phyloP scores from a whole-genome alignment of 2,888 invertebrate genomes.

The Thalpophila matura region DNA sequence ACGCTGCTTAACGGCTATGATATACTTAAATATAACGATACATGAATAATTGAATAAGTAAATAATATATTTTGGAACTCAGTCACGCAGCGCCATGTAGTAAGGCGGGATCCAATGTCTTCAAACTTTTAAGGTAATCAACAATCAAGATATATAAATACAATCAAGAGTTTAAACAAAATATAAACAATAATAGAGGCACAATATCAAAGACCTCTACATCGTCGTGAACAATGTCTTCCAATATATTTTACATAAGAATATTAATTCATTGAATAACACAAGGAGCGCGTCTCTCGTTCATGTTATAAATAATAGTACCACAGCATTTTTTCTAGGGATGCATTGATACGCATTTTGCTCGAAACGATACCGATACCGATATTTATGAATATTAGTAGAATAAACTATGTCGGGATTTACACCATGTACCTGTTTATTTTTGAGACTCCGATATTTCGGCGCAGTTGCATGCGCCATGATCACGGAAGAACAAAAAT shows the following conservation, averaged over 20 bases:
- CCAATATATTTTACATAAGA: slow-evolving; percentile 15
- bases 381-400: too few relatives aligned
- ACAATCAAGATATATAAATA: slow-evolving; percentile 1
- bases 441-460: too few relatives aligned
- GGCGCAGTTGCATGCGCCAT: too few relatives aligned
- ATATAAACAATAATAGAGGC: background rate
- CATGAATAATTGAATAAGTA: slow-evolving; percentile 9
- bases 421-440: too few relatives aligned
- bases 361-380: too few relatives aligned
- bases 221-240: slow-evolving; percentile 10
- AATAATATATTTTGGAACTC: slow-evolving; percentile 30
- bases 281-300: background rate
- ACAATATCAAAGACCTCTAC: background rate
- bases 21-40: slow-evolving; percentile 21
- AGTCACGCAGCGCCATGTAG: slow-evolving; percentile 1
- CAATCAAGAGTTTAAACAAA: background rate
- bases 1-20: slow-evolving; percentile 17
- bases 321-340: too few relatives aligned
- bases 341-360: too few relatives aligned
- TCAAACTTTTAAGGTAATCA: background rate
- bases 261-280: slow-evolving; percentile 8
- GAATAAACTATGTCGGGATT: too few relatives aligned
- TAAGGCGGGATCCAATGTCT: background rate
- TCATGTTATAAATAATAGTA: slow-evolving; percentile 14
- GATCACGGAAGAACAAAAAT: too few relatives aligned